Base-by-base conservation (phyloP, 2,797 vertebrate genomes). In the Microctenopoma stevenorrisi region DNA sequence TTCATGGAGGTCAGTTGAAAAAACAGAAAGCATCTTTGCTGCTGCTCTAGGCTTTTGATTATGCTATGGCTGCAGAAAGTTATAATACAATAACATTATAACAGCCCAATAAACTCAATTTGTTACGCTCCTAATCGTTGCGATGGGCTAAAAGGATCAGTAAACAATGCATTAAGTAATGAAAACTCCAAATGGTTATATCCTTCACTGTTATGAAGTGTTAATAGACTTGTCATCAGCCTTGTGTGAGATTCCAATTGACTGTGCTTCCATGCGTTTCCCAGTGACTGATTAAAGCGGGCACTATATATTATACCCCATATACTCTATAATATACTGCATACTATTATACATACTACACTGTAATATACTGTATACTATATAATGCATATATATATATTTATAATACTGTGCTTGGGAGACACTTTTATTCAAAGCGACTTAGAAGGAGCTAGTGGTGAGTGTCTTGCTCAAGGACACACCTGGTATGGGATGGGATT, bases 111-210 rank as follows among this genome's bases (percentile, higher is more conserved):
- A 9, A 79, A 53, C n/a, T 66, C 37, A 52, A 60, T 77, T 72
- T 63, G 61, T 68, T 82, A 67, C 35, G 26, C 42, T n/a, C 22
- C 58, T 35, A 26, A 63, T 63, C 74, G 33, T 60, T 64, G 14
- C 2, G 48, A 61, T 30, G 48, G 50, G 54, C 71, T 66, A 65
- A 74, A 40, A 64, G 42, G 49, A 85, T 83, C 78, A 78, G 82
- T 82, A 78, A 73, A 49, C 33, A 68, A 18, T 40, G 58, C 43
- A 73, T 60, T 10, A 51, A 15, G 28, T 14, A 76, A 83, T 79
- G 18, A 33, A 82, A 78, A 43, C 51, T 48, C 18, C 6, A 72
- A 49, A 73, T 38, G 15, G 43, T 65, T 57, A 44, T 44, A 44
- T 55, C 51, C 28, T n/a, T 40, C 7, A 43, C 26, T 64, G 43